phyloP scores from a whole-genome alignment of 2,888 invertebrate genomes.

The Fragum sueziense region DNA sequence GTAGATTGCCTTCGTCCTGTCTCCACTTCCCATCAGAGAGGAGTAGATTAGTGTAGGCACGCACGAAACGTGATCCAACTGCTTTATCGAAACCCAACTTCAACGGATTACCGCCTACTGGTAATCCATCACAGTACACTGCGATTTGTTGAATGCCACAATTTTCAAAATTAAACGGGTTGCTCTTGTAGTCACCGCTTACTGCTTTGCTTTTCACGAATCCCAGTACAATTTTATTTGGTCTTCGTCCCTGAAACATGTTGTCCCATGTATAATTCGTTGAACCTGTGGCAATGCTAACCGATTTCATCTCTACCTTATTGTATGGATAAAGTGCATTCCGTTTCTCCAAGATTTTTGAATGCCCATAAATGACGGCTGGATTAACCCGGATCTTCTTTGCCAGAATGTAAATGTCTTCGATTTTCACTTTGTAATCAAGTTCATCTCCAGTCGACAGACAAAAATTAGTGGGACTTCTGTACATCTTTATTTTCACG shows the following conservation, averaged over 20 bases:
- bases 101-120: conserved; percentile 43
- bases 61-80: conserved; percentile 18
- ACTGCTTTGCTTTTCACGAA: conserved; percentile 41
- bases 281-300: conserved; percentile 36
- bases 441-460: conserved; percentile 16
- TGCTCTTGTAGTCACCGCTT: conserved; percentile 21
- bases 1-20: conserved; percentile 32
- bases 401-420: conserved; percentile 37
- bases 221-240: conserved; percentile 40
- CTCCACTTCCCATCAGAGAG: conserved; percentile 37
- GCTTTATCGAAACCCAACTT: conserved; percentile 32
- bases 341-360: conserved; percentile 33
- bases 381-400: conserved; percentile 42
- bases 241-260: conserved; percentile 45
- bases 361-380: conserved; percentile 27
- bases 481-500: conserved; percentile 48
- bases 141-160: conserved; percentile 39
- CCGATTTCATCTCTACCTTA: conserved; percentile 28
- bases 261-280: conserved; percentile 46
- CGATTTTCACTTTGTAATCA: conserved; percentile 28
- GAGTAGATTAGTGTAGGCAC: conserved; percentile 42
- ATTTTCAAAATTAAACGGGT: conserved; percentile 20
- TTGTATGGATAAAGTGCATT: conserved; percentile 26
- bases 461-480: conserved; percentile 42
- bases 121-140: conserved; percentile 45